Evolutionary conservation across 1,140 invertebrate species (phyloP), one percentile per base, ranked within the genome.

Genomic region (Manduca sexta): DNA sequence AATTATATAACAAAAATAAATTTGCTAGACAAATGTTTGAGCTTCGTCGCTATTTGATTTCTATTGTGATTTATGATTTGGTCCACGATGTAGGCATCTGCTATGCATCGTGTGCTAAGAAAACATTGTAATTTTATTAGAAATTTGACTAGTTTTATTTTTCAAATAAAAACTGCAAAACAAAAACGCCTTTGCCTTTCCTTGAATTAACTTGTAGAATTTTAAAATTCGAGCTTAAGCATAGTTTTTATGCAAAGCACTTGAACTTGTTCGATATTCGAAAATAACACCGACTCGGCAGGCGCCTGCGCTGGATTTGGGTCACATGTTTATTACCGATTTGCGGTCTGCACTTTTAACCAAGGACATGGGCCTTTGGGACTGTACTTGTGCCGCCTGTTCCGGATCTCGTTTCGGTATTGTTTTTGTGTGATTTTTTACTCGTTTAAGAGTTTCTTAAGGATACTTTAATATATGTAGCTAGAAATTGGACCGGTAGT

Each of bases 301-400:
- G 18, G 31, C 50, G 51, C 52, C 52, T 46, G n/a, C n/a, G n/a
- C n/a, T n/a, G 54, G 61, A 72, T 70, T 71, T 75, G 59, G 79
- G 79, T 83, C 79, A 80, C 66, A 77, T 60, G 69, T 64, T 69
- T 64, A 74, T 72, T 80, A 66, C n/a, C 60, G 56, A 17, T 16
- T 40, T 29, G 69, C 58, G 65, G 71, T 62, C 50, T n/a, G 67
- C 56, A 69, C 65, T 66, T 50, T 51, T 44, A 52, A 53, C 62
- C 79, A 79, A 79, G 76, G 74, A 57, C 75, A 69, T 33, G 29
- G 31, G n/a, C 39, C 42, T 21, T 38, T 16, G 39, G 16, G 16
- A 34, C 26, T 53, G 26, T 15, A 31, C 30, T 43, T n/a, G 11
- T 6, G 5, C 6, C 14, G 6, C 10, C 34, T 12, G n/a, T 35